Evolutionary conservation across 2,113 vertebrate species (phyloP).

Genomic region (Scytalopus superciliaris): DNA sequence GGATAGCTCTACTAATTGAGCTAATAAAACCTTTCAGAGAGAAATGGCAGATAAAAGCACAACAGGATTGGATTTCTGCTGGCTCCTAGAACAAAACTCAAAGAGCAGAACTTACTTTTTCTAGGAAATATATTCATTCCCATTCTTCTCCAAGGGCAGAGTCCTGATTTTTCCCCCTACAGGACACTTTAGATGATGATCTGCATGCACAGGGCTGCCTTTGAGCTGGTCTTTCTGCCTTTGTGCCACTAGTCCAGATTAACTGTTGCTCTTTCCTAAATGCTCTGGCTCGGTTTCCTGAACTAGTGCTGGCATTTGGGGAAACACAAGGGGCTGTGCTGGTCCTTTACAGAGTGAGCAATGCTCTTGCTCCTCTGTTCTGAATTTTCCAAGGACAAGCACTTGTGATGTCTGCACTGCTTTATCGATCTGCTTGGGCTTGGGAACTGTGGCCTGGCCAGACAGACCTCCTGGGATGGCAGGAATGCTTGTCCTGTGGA

Average conservation of each 20-base stretch:
- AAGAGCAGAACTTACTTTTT: neutral
- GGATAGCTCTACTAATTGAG: neutral
- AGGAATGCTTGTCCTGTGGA: rapidly evolving
- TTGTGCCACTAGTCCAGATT: rapidly evolving
- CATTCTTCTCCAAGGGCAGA: neutral
- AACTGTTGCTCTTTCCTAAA: neutral
- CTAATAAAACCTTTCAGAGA: neutral
- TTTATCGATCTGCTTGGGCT: too few species aligned
- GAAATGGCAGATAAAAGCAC: neutral
- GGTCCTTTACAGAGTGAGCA: rapidly evolving
- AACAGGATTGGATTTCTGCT: neutral
- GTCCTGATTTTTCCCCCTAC: neutral
- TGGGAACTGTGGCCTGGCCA: neutral
- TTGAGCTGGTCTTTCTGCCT: neutral
- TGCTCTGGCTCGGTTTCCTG: neutral
- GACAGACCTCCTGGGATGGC: neutral
- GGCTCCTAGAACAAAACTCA: neutral
- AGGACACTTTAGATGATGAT: neutral
- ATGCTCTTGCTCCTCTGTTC: neutral
- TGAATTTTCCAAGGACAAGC: neutral
- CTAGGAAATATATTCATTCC: neutral
- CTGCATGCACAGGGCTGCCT: neutral
- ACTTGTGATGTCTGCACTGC: neutral
- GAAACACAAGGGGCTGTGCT: neutral
- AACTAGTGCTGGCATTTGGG: neutral